A percentile compares a stretch with the other conserved stretches of the same genome.
phyloP scores from a whole-genome alignment of 2,888 invertebrate genomes.

The Athalia rosae region DNA sequence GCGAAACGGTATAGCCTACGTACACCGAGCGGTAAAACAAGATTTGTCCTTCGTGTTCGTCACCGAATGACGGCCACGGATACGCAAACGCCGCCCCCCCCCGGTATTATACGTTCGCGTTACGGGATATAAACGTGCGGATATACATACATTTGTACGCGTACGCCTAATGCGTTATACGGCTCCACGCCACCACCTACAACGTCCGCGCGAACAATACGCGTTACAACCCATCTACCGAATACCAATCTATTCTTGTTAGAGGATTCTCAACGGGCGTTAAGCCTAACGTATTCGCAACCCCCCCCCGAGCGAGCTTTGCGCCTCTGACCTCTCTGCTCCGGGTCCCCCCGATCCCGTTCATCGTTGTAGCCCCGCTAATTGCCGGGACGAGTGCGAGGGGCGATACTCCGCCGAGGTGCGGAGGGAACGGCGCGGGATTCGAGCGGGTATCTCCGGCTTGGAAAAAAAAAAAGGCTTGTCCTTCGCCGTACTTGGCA shows the following conservation, averaged over 20 bases:
- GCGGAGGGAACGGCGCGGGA: not conserved
- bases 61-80: not conserved
- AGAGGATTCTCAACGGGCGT: slow-evolving; percentile 1
- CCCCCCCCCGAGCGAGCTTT: not conserved
- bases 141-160: not conserved
- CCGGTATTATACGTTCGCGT: not conserved
- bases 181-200: not conserved
- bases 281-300: slow-evolving; percentile 38
- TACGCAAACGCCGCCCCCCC: not conserved
- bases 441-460: no score
- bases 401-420: slow-evolving; percentile 8
- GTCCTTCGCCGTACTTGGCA: slow-evolving; percentile 11
- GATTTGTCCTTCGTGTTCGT: slow-evolving; percentile 28
- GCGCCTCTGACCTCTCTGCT: slow-evolving; percentile 24
- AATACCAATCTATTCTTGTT: slow-evolving; percentile 34
- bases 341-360: slow-evolving; percentile 13
- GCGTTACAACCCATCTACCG: not conserved
- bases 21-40: slow-evolving; percentile 36
- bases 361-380: slow-evolving; percentile 13
- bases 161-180: not conserved
- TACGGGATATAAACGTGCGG: not conserved
- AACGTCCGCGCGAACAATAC: no score
- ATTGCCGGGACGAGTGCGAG: slow-evolving; percentile 35
- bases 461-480: slow-evolving; percentile 33
- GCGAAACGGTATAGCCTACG: no score